Base-by-base conservation (phyloP, 1,140 invertebrate genomes). In the Hylyphantes graminicola region DNA sequence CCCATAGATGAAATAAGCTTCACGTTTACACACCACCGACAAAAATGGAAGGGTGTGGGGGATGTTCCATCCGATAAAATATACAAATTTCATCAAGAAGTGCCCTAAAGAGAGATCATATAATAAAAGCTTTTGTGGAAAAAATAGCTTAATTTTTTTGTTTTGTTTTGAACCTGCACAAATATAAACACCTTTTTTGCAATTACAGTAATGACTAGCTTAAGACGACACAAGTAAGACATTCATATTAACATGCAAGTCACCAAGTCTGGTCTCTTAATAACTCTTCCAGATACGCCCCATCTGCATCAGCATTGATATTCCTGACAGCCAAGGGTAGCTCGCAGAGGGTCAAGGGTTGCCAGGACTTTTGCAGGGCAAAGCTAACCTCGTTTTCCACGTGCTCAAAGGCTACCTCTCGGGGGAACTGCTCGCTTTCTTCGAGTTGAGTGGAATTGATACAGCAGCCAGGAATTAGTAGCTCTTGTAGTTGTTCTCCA, bases 391-490 rank as follows among this genome's bases (percentile, higher is more conserved):
- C 75, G 9, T 35, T 50, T 63, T 50, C n/a, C 68, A 80, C 61
- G 15, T 57, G 50, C 13, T 54, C 48, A 7, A 70, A 8, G 48
- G 70, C 74, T 11, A 7, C 15, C 8, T 72, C 21, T 55, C 15
- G 63, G 13, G 17, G 17, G 13, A 68, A 53, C 59, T 65, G 13
- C 12, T 61, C 53, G 50, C 48, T 84, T 50, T 86, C 80, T 74
- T 82, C 80, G 17, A 86, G 51, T 19, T 81, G 83, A 54, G 86
- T 63, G 15, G 86, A 85, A 12, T 76, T 85, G 53, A 90, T 88
- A 86, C 89, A 90, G 65, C 87, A 88, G 2, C 92, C 90, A n/a
- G 93, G 93, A 85, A 94, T 91, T 87, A 92, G 91, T 15, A 94
- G 89, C 19, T 90, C 90, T 82, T 92, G 92, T 65, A 95, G 89